Evolutionary conservation across 1,140 invertebrate genomes (phyloP).

Genomic region (Heterodera carotae): DNA sequence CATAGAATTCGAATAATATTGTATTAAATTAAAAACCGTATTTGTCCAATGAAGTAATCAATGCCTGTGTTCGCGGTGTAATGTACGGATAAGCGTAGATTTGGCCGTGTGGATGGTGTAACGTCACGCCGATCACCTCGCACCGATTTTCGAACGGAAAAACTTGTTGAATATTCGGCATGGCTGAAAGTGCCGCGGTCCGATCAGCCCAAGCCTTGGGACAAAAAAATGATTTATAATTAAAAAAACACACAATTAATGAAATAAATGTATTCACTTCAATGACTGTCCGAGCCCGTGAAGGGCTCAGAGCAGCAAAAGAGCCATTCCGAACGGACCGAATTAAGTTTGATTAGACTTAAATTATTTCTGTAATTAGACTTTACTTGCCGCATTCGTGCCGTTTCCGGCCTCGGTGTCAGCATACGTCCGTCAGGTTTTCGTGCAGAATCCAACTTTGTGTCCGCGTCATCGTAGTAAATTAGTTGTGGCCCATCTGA

Average conservation of each 20-base stretch:
- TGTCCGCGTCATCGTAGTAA: background rate
- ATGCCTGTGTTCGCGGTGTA: background rate
- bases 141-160: background rate
- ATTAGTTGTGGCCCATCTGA: background rate
- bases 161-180: background rate
- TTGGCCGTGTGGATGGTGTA: background rate
- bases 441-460: background rate
- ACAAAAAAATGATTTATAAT: no score
- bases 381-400: background rate
- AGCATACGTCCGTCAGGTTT: background rate
- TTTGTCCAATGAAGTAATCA: background rate
- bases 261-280: no score
- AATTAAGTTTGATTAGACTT: no score
- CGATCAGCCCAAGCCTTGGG: background rate
- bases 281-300: background rate
- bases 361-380: no score
- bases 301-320: background rate
- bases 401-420: background rate
- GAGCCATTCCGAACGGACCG: no score
- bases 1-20: no score
- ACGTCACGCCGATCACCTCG: background rate
- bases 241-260: no score
- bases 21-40: background rate
- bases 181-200: background rate
- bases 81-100: background rate